These are phyloP conservation scores for Protonemura montana DNA, from an alignment of 2,888 invertebrate genomes.

Conservation along the genomic window DNA sequence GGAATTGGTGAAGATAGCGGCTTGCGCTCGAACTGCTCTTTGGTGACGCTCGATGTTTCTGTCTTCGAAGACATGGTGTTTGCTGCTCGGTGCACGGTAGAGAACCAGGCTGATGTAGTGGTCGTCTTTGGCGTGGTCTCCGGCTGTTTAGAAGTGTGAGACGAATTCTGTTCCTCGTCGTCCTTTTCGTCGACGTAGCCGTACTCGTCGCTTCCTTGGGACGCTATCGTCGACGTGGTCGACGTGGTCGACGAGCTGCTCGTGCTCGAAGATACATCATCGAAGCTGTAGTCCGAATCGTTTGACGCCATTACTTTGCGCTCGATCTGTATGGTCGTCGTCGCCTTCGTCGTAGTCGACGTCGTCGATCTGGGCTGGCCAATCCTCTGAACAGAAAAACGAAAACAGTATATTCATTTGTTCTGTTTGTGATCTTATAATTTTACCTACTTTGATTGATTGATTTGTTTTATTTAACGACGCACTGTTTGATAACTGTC, in stretches of 20 bases:
- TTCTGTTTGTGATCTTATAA: too few species aligned
- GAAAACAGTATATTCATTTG: too few species aligned
- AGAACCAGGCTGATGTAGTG: too few species aligned
- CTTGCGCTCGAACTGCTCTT: not conserved
- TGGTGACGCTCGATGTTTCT: not conserved
- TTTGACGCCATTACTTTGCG: not conserved
- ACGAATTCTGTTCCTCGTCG: not conserved
- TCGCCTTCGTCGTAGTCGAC: not conserved
- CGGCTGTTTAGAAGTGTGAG: too few species aligned
- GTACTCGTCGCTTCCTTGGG: not conserved
- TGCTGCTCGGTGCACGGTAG: too few species aligned
- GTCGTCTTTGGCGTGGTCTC: too few species aligned
- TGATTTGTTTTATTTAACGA: too few species aligned
- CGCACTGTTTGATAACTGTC: too few species aligned
- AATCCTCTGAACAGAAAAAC: too few species aligned
- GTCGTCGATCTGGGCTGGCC: not conserved
- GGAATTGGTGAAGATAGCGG: not conserved
- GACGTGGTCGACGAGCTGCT: too few species aligned
- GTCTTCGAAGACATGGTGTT: not conserved
- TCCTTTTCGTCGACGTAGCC: not conserved
- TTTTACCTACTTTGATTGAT: too few species aligned
- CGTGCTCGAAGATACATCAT: not conserved
- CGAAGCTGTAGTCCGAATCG: not conserved
- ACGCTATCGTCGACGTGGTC: too few species aligned
- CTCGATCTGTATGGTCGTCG: not conserved